A percentile compares a stretch with the other conserved stretches of the same genome.
Conservation (phyloP, 2,797 vertebrate species). For the Rhinogobio ventralis region DNA sequence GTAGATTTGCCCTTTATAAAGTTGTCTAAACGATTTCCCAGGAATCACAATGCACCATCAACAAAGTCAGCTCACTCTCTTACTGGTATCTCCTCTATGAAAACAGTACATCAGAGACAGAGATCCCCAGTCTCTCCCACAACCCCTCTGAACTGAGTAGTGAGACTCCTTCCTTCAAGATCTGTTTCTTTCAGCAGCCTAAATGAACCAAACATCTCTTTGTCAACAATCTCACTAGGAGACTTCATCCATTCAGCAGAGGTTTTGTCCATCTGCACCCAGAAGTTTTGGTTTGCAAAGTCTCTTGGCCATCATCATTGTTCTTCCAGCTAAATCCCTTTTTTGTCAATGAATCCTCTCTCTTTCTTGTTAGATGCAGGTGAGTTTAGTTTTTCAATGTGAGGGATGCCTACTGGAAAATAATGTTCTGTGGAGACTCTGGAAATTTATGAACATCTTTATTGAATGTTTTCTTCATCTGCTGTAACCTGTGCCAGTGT, state of each 20-base stretch:
- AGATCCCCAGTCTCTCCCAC: slow-evolving; percentile 54
- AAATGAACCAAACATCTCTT: slow-evolving; percentile 44
- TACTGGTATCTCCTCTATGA: slow-evolving; percentile 34
- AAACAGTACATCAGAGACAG: slow-evolving; percentile 40
- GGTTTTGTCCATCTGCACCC: slow-evolving; percentile 36
- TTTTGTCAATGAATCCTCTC: slow-evolving; percentile 8
- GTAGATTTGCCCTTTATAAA: slow-evolving; percentile 21
- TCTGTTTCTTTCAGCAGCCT: slow-evolving; percentile 49
- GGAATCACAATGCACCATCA: slow-evolving; percentile 1
- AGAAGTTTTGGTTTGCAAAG: slow-evolving; percentile 23
- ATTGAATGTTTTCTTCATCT: slow-evolving; percentile 7
- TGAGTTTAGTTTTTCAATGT: neutral
- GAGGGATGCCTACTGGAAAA: slow-evolving; percentile 7
- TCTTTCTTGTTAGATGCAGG: neutral
- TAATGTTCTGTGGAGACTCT: neutral
- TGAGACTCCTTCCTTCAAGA: slow-evolving; percentile 56
- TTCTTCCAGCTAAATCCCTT: neutral
- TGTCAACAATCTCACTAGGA: slow-evolving; percentile 36
- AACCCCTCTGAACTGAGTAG: slow-evolving; percentile 41
- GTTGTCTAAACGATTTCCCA: slow-evolving; percentile 35
- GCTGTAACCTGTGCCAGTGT: neutral
- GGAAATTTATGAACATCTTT: neutral
- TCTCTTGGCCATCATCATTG: neutral
- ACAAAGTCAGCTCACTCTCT: slow-evolving; percentile 32
- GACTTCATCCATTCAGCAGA: slow-evolving; percentile 35